Base-by-base conservation (phyloP, 2,888 invertebrate species). In the Ommatoiulus sabulosus region DNA sequence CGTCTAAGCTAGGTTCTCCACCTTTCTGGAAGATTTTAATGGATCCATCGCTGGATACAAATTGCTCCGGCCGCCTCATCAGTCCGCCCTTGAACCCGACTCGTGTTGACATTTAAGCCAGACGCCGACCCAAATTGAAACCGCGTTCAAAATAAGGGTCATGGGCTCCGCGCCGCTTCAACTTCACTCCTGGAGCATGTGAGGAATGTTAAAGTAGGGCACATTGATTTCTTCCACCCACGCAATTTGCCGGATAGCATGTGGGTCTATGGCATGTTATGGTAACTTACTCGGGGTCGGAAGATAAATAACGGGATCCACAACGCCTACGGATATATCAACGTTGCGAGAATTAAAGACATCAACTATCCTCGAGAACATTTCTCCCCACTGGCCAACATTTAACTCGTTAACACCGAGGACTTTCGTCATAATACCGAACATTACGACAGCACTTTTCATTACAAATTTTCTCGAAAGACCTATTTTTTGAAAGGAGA, bases 211-310 rank as follows among this genome's bases (percentile, higher is more conserved):
- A 52, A 87, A 87, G 87, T 87, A 52, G 87, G 87, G 35, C 87
- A 87, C 87, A 87, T 87, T 52, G 87, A 87, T 87, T 87, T 87
- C 52, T 48, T 44, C 84, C 88, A 52, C 88, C 88, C 44, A 88
- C 88, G 88, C 88, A 88, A 85, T 44, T n/a, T 85, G 85, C 46
- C 17, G 85, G 44, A 35, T 17, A 44, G 20, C 72, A 72, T 72
- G 72, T 72, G 20, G 5, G 72, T 72, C 72, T 72, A 72, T 72
- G 72, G 72, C 72, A 72, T 72, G 72, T 72, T 72, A 72, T 72
- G 24, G 72, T 72, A 72, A 72, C 72, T 52, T 52, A 52, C 52
- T 72, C 24, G 72, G 72, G 72, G 72, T 24, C 20, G 72, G 72
- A 0, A 20, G 24, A 72, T 72, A 72, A 72, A 72, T 72, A 20